These are phyloP conservation scores for Poecilobothrus nobilitatus DNA, from an alignment of 2,888 invertebrate species.

Conservation along the genomic window DNA sequence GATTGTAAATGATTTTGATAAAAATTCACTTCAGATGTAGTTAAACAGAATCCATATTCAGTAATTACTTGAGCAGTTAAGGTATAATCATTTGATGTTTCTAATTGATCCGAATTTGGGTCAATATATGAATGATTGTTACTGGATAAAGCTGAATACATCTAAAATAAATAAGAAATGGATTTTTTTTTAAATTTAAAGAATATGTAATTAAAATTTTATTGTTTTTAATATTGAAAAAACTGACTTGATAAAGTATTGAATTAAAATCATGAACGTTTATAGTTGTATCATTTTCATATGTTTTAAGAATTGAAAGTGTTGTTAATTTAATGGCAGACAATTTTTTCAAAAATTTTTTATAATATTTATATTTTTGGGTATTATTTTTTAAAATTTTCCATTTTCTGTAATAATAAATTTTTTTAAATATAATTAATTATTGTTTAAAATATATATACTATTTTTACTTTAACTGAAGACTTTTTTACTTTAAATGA, in stretches of 20 bases:
- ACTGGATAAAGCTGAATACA: background rate
- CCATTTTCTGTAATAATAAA: slow-evolving; percentile 17
- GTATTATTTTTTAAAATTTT: slow-evolving; percentile 13
- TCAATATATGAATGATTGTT: background rate
- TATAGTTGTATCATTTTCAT: slow-evolving; percentile 30
- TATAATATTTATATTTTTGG: slow-evolving; percentile 28
- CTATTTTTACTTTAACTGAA: too few species aligned
- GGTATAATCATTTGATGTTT: slow-evolving; percentile 9
- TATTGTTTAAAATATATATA: too few species aligned
- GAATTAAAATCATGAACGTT: background rate
- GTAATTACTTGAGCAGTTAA: slow-evolving; percentile 30
- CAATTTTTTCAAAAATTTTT: slow-evolving; percentile 28
- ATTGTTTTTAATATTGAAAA: background rate
- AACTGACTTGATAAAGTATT: background rate
- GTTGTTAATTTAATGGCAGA: slow-evolving; percentile 29
- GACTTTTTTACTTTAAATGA: too few species aligned
- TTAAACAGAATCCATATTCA: slow-evolving; percentile 37
- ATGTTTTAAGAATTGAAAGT: slow-evolving; percentile 28
- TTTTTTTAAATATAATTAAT: too few species aligned
- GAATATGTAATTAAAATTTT: background rate
- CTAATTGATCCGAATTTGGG: background rate
- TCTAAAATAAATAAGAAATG: too few species aligned
- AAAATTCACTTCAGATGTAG: slow-evolving; percentile 29
- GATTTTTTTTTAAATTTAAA: too few species aligned
- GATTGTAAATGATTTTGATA: slow-evolving; percentile 31